Evolutionary conservation across 2,797 vertebrate genomes (phyloP), one percentile per base, ranked within the genome.

Genomic region (Pelodytes ibericus): DNA sequence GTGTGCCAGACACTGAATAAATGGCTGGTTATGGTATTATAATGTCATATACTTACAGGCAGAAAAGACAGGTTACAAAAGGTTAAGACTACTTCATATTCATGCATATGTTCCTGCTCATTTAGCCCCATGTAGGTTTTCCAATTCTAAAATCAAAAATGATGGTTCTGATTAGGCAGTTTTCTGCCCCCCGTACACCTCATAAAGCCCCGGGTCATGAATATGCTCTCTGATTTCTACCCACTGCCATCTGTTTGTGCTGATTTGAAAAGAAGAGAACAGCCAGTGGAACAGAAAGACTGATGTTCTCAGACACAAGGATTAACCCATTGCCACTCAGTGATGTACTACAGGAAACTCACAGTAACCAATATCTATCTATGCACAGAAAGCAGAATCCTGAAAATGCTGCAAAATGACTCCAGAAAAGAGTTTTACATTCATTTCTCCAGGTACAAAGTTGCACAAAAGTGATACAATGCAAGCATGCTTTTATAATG

Each of bases 181-280:
- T 67, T 8, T 25, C 2, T 39, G 27, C 56, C 76, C 62, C 75
- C 63, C 65, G 27, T 44, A 72, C 56, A 72, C 64, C 56, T 73
- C 66, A 33, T 53, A 51, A 15, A 62, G 61, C 76, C 71, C 18
- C 18, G 4, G 57, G 76, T 57, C 57, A 56, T 26, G 44, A 62
- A 79, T 73, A 68, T 62, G 57, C 76, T 57, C 76, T 73, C 44
- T 73, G 70, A 68, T 58, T 44, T 30, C 30, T 20, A 62, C 49
- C 67, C 29, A 66, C 25, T 61, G 57, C 70, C 76, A 79, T 79
- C 76, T 79, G 76, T 30, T 79, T 79, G 56, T 16, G 44, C 57
- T 44, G 44, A 73, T 67, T 63, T 1, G 62, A 62, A 24, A 22
- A 68, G 33, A 30, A 56, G 61, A 41, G 44, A 63, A 51, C 76